These are phyloP conservation scores for Synaphobranchus kaupii DNA, from an alignment of 2,797 vertebrate species.

Conservation along the genomic window DNA sequence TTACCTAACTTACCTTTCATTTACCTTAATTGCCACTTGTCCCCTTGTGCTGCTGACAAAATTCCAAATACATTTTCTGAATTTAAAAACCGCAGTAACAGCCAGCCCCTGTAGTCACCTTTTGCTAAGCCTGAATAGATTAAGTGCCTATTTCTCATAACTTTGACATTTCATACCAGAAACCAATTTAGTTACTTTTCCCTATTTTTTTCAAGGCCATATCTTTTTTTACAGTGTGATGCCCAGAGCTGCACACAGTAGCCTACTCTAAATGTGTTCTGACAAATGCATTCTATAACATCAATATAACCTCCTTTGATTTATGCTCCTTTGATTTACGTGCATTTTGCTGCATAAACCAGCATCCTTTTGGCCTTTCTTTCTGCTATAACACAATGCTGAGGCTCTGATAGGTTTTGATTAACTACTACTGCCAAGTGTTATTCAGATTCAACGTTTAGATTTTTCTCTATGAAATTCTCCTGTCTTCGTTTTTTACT, in stretches of 20 bases:
- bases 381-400: neutral
- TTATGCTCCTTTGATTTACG: neutral
- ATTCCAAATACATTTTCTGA: too few species aligned
- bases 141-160: too few species aligned
- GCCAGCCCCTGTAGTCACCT: too few species aligned
- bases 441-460: neutral
- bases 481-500: neutral
- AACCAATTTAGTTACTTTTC: neutral
- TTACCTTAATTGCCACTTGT: too few species aligned
- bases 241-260: neutral
- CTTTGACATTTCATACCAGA: too few species aligned
- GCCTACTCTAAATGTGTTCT: neutral
- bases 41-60: too few species aligned
- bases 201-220: neutral
- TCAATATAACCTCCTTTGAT: neutral
- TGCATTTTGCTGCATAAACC: neutral
- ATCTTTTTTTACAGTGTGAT: neutral
- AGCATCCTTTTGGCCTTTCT: neutral
- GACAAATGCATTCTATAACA: neutral
- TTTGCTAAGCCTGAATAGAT: too few species aligned
- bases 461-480: neutral
- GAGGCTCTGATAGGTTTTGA: neutral
- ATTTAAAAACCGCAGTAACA: too few species aligned
- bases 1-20: too few species aligned
- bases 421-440: neutral